A percentile compares a stretch with the other conserved stretches of the same genome.
Evolutionary conservation across 2,113 vertebrate genomes (phyloP).

Genomic region (Rhinolophus sinicus): DNA sequence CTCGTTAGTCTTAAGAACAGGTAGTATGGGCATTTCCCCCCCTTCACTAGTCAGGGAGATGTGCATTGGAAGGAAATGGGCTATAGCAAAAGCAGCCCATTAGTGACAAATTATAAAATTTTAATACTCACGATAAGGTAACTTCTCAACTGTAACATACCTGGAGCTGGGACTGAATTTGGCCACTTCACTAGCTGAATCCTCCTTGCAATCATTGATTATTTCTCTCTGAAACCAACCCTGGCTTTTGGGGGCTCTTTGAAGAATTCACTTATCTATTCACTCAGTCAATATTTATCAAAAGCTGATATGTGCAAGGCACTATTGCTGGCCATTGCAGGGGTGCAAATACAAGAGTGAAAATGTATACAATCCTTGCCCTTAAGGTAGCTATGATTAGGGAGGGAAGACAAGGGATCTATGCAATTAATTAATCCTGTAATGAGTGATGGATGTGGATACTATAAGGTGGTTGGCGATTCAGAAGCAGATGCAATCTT

Average conservation of each 20-base stretch:
- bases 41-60: background rate
- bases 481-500: background rate
- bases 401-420: background rate
- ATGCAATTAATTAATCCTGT: background rate
- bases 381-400: background rate
- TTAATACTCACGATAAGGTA: background rate
- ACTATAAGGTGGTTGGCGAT: background rate
- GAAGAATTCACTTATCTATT: conserved; percentile 28
- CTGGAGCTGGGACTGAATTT: background rate
- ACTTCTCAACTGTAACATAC: background rate
- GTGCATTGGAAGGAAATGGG: background rate
- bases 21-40: accelerated
- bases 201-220: background rate
- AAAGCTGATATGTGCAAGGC: background rate
- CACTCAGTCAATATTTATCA: conserved; percentile 26
- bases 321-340: background rate
- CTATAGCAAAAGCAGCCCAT: background rate
- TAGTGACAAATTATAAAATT: background rate
- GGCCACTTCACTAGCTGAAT: background rate
- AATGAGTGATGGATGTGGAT: background rate
- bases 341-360: background rate
- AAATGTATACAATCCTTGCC: background rate
- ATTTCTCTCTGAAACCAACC: conserved; percentile 10
- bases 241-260: background rate
- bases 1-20: background rate